These are phyloP conservation scores for Notodonta ziczac DNA, from an alignment of 2,888 invertebrate genomes.

Conservation along the genomic window DNA sequence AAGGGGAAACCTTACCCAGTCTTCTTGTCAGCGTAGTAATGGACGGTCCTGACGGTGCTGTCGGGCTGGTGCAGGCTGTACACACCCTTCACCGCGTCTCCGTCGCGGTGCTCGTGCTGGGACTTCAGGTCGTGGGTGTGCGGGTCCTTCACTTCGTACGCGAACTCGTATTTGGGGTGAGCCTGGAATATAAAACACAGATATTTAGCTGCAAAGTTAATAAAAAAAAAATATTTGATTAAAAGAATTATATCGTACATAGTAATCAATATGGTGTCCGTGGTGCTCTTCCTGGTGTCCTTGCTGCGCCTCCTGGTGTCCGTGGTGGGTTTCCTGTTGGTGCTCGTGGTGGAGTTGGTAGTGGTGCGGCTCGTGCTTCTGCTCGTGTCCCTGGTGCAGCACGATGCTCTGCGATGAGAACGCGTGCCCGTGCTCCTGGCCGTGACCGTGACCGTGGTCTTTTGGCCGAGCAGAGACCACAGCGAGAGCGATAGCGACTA, in stretches of 20 bases:
- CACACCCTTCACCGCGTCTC: constrained; percentile 81
- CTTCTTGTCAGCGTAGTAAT: constrained; percentile 70
- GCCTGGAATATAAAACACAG: constrained; percentile 25
- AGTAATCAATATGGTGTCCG: constrained; percentile 39
- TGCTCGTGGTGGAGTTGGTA: constrained; percentile 4
- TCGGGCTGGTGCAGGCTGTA: constrained; percentile 81
- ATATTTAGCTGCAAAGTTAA: not conserved
- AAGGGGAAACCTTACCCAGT: constrained; percentile 35
- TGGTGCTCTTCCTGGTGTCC: constrained; percentile 14
- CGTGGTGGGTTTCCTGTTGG: constrained; percentile 13
- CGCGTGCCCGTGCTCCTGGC: constrained; percentile 41
- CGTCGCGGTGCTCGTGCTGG: constrained; percentile 76
- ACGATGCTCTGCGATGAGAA: constrained; percentile 52
- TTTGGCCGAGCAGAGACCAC: constrained; percentile 41
- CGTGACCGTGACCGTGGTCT: constrained; percentile 35
- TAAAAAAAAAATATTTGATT: not conserved
- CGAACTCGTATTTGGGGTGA: constrained; percentile 56
- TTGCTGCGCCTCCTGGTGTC: constrained; percentile 18
- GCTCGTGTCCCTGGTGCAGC: constrained; percentile 49
- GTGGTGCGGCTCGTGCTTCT: constrained; percentile 22
- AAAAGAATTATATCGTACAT: constrained; percentile 28
- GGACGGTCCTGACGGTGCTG: constrained; percentile 74
- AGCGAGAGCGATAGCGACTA: constrained; percentile 32
- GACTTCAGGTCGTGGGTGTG: constrained; percentile 74
- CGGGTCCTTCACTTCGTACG: constrained; percentile 73